Percentiles rank a stretch among this genome's conserved stretches.
Conservation (phyloP, 64 coral and sea anemone species). For the Pocillopora damicornis region DNA sequence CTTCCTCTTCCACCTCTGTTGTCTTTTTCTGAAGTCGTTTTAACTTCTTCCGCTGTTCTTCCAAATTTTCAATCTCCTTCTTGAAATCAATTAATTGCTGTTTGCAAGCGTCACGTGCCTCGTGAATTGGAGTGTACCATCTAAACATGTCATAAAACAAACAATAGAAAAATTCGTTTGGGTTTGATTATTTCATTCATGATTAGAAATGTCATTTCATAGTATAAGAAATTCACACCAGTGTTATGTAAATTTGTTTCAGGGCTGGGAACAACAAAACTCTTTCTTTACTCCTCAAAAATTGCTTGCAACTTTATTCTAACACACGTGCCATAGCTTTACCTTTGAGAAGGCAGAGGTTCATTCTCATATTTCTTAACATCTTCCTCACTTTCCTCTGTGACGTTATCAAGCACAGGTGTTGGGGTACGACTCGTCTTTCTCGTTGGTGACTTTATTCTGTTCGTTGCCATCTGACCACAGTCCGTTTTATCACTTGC, state of each 20-base stretch:
- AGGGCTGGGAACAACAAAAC: too few relatives aligned
- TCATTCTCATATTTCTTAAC: constrained; percentile 45
- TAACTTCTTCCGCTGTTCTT: background rate
- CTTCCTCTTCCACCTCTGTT: background rate
- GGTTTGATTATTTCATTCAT: background rate
- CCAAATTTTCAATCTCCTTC: constrained; percentile 32
- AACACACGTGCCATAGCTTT: background rate
- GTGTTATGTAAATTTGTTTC: too few relatives aligned
- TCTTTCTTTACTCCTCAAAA: too few relatives aligned
- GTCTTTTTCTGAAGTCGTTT: background rate
- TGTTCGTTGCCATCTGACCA: background rate
- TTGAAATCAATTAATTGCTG: constrained; percentile 27
- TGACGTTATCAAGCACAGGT: constrained; percentile 33
- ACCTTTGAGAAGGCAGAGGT: constrained; percentile 17
- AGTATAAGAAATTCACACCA: too few relatives aligned
- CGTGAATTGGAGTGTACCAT: constrained; percentile 62
- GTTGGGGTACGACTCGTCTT: constrained; percentile 24
- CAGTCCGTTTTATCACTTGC: background rate
- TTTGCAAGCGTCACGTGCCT: constrained; percentile 39
- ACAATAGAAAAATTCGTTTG: background rate
- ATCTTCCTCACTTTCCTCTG: constrained; percentile 56
- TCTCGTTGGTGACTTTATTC: background rate
- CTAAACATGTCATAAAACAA: constrained; percentile 5
- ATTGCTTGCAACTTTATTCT: too few relatives aligned
- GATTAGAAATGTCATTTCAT: too few relatives aligned